Base-by-base conservation (phyloP, 2,888 invertebrate species). In the Chalcosyrphus nemorum region DNA sequence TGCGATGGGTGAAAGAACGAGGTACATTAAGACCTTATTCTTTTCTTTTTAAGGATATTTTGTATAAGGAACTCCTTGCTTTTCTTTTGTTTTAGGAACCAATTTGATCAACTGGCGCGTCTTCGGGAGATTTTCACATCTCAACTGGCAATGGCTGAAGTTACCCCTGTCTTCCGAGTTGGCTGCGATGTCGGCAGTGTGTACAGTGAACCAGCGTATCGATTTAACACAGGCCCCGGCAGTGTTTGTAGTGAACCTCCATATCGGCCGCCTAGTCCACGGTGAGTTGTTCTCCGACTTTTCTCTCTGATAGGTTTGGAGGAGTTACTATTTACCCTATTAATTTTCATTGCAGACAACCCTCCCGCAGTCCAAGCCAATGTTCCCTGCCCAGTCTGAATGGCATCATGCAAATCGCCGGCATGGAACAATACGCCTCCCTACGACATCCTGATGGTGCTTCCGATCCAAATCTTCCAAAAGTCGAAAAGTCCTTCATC, bases 381-480 rank as follows among this genome's bases (percentile, higher is more conserved):
- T 90, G 91, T 54, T 91, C 91, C 15, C 85, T 92, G 84, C 92
- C 92, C 63, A 96, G 89, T 94, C 94, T 89, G 93, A 95, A 91
- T 92, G 95, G 90, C 93, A 95, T 91, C 91, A 94, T 90, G 93
- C 93, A 89, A 92, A 94, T 91, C 88, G 93, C 89, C 89, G 93
- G 88, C 87, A 93, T 91, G 92, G 93, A 90, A 86, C 93, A 94
- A 86, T 94, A 94, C 89, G 95, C 96, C 35, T 95, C 95, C 80
- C 91, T 97, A 65, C 93, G 97, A 86, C 96, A 97, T 92, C 97
- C 97, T 4, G 98, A 98, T 88, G 97, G 97, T 54, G 97, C 98
- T 61, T 98, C 97, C 21, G 97, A 98, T 93, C 97, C 97, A 15
- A 97, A 97, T 92, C 93, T 98, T 80, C 91, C 90, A 11, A 91